Base-by-base conservation (phyloP, 2,888 invertebrate species). In the Stratiomys singularior region DNA sequence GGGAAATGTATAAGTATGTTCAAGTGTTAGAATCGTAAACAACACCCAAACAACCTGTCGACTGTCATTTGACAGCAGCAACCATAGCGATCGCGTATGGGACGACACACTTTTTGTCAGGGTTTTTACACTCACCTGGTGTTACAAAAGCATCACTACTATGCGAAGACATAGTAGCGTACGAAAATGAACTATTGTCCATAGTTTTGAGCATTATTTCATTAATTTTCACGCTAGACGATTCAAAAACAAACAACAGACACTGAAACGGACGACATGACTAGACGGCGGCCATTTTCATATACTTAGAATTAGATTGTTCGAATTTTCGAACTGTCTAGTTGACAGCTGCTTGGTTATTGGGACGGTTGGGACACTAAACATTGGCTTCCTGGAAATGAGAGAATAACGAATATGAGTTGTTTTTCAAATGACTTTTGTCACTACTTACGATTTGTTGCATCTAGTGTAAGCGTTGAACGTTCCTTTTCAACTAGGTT, bases 81-180 rank as follows among this genome's bases (percentile, higher is more conserved):
- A 11, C 13, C 23, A 21, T 21, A 46, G 47, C 9, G 56, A 56
- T 23, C 37, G 44, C 66, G 21, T 23, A 18, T 15, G 7, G 15
- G n/a, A 60, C 37, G 25, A 37, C 74, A n/a, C 25, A 58, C 13
- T 52, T 52, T 72, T 56, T 28, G 23, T 28, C 18, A 11, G 37
- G n/a, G 9, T 63, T 66, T 78, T 56, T 37, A 66, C 78, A 81
- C 82, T 84, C 85, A 87, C 86, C 86, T 86, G 86, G 85, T 83
- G 83, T 84, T 79, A 85, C 83, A 82, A 87, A 87, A 82, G 86
- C 87, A 83, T 85, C 85, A 80, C 85, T 84, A 80, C 84, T 83
- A 78, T 83, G 82, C 63, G 83, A 81, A 64, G 85, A 85, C 80
- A 86, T 85, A 81, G 86, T 86, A 80, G 85, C 86, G 81, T 86